Percentiles rank a stretch among this genome's conserved stretches.
Conservation (phyloP, 2,113 vertebrate genomes). For the Barbus barbus region DNA sequence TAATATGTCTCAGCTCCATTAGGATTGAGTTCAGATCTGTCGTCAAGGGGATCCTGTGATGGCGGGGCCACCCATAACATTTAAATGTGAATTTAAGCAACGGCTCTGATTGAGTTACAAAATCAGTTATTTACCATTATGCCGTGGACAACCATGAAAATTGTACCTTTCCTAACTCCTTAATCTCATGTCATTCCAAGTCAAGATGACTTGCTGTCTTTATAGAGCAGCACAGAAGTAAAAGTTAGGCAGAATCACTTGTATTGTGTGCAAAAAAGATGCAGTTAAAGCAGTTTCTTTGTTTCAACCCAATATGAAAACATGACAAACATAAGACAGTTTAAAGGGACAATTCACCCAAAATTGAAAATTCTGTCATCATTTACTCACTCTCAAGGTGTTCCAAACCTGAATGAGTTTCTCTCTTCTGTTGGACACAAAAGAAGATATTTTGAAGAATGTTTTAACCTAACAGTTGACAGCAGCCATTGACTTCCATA, state of each 20-base stretch:
- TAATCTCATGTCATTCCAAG: background rate
- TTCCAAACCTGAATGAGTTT: too few species aligned
- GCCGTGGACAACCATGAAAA: background rate
- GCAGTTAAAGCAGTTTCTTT: background rate
- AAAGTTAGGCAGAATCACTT: background rate
- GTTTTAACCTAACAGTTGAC: too few species aligned
- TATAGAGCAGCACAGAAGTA: background rate
- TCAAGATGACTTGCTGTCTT: background rate
- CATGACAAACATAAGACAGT: too few species aligned
- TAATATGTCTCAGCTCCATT: background rate
- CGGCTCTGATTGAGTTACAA: background rate
- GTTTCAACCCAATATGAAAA: too few species aligned
- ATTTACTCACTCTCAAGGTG: too few species aligned
- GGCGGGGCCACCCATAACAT: background rate
- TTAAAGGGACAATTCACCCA: too few species aligned
- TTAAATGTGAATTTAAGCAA: background rate
- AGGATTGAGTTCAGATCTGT: background rate
- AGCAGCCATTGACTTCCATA: too few species aligned
- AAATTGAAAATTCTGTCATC: too few species aligned
- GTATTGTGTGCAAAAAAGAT: background rate
- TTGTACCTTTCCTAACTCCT: background rate
- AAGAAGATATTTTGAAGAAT: background rate
- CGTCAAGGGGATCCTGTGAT: background rate
- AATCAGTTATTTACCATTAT: background rate
- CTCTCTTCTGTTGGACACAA: background rate